These are phyloP conservation scores for Eristalinus sepulchralis DNA, from an alignment of 2,888 invertebrate genomes.

Conservation along the genomic window DNA sequence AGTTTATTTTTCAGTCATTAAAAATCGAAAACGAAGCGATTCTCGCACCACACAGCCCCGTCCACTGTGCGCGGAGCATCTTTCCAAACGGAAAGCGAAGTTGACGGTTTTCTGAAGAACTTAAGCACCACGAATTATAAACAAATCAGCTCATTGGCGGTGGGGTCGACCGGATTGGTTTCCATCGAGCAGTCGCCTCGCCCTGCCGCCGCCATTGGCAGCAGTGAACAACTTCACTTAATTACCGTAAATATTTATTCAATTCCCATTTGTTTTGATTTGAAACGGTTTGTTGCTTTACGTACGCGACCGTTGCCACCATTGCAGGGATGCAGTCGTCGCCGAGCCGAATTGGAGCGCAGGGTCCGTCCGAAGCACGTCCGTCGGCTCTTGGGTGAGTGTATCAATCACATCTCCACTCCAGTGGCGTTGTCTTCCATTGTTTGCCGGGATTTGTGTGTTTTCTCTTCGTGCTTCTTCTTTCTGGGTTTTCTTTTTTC, in stretches of 20 bases:
- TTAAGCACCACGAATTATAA: conserved; percentile 10
- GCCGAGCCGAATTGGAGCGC: background rate
- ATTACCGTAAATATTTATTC: conserved; percentile 69
- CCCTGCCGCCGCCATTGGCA: background rate
- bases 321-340: background rate
- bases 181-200: background rate
- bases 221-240: conserved; percentile 49
- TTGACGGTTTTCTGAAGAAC: background rate
- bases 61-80: background rate
- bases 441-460: background rate
- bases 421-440: background rate
- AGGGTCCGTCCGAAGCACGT: background rate
- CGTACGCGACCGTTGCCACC: background rate
- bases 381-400: background rate
- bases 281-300: conserved; percentile 47
- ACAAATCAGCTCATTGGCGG: background rate
- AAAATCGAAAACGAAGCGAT: background rate
- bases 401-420: background rate
- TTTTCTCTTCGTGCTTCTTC: background rate
- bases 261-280: conserved; percentile 58
- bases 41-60: background rate
- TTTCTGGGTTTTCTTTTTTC: conserved; percentile 25
- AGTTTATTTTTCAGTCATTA: background rate
- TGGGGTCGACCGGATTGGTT: too few relatives aligned
- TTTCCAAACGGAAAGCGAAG: background rate